Base-by-base conservation (phyloP, 2,797 vertebrate genomes). In the Helostoma temminkii region DNA sequence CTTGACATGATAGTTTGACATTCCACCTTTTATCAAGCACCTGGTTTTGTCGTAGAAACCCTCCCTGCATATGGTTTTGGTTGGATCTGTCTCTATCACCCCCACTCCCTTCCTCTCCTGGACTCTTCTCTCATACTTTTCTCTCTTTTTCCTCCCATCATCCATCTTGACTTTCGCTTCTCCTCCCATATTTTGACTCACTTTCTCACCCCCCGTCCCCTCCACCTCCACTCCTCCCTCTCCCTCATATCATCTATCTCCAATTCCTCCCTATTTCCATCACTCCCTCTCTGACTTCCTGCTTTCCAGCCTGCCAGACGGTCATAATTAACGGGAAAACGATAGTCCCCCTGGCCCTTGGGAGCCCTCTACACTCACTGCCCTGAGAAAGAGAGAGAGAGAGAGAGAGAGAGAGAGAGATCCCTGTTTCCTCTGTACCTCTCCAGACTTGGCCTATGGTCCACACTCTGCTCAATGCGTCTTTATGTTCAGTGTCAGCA, bases 321-420 rank as follows among this genome's bases (percentile, higher is more conserved):
- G 87, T 94, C 93, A 91, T 94, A 94, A 94, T 95, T 94, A 95
- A 94, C 82, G 56, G 89, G 90, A 94, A 95, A 94, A 93, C 85
- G 92, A 95, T 94, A 93, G 93, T 92, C 92, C 92, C 92, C 79
- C 78, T 56, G 91, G 93, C 89, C 92, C 89, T 91, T 76, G 89
- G 86, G 86, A 92, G 88, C 91, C 88, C 88, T 88, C 86, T 91
- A 91, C 88, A 89, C 91, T 92, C 88, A 60, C 84, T 86, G 84
- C 87, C 79, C 82, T 81, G 58, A 80, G 83, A 83, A 81, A 87
- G 70, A 56, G 30, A 53, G 15, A 32, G n/a, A n/a, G n/a, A 22
- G 45, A 28, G 71, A 86, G 63, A 76, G 66, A 32, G 32, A 32
- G 32, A 32, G 10, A 32, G 32, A 32, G 66, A 78, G 79, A 87